Evolutionary conservation across 2,113 vertebrate species (phyloP), one percentile per base, ranked within the genome.

Genomic region (Salvator merianae): DNA sequence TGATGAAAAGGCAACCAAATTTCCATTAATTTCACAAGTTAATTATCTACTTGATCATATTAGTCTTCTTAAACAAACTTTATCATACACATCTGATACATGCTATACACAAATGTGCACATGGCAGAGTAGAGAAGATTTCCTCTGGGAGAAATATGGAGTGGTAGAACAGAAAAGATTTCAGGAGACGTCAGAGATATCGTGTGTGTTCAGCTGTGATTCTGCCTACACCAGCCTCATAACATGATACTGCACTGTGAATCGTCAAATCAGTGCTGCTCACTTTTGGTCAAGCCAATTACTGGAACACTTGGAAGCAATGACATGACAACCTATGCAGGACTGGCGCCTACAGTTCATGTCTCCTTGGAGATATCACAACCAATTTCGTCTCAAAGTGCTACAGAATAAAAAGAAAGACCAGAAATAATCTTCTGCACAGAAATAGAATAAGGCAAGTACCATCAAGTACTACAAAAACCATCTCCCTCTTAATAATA

Each of bases 231-330:
- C 50, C 40, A 69, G 40, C 65, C 16, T 34, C 40, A 53, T 12
- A 80, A 66, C 30, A 50, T 3, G n/a, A 76, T 55, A 26, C 22
- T 36, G 59, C 77, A 65, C 38, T 30, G 40, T 40, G 34, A 9
- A 59, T 59, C 40, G 77, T 43, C 20, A 38, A 77, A 30, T 18
- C 10, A 55, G 50, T 36, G n/a, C 50, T n/a, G 2, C 26, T 40
- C 77, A 78, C 26, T 63, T 78, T 30, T 28, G 59, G 77, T 12
- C 77, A 86, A 69, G 72, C 55, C 66, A 86, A 30, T 80, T 85
- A 53, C 55, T 34, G 32, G 34, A 14, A 43, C 77, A 79, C 36
- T 40, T 63, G 34, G 24, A 59, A 30, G 5, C 36, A 66, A 38
- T 63, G 63, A 30, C 34, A 10, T 30, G 62, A 8, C 5, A 79